phyloP scores from a whole-genome alignment of 2,113 vertebrate species.

The Brachyhypopomus occidentalis region DNA sequence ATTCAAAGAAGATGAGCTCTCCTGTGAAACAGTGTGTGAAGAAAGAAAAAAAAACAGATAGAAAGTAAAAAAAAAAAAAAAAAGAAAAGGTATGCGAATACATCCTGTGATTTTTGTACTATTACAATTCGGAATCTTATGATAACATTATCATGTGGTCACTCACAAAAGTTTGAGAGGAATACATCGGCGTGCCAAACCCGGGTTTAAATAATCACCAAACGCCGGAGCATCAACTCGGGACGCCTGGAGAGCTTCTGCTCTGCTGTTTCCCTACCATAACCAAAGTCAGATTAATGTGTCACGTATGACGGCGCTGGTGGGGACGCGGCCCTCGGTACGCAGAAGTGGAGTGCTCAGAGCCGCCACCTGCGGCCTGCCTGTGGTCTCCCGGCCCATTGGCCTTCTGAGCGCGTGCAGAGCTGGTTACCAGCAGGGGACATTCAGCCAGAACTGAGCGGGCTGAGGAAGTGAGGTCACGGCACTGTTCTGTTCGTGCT shows the following conservation, averaged over 20 bases:
- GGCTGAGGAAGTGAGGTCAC: slow-evolving; percentile 22
- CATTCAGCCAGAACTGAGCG: neutral
- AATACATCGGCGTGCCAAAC: too few species aligned
- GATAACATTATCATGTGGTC: slow-evolving; percentile 15
- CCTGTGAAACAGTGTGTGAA: neutral
- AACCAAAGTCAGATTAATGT: slow-evolving; percentile 10
- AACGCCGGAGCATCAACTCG: neutral
- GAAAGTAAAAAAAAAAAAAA: neutral
- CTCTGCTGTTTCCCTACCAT: neutral
- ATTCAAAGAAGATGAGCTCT: slow-evolving; percentile 11
- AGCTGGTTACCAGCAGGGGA: slow-evolving; percentile 46
- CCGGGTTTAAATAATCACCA: neutral
- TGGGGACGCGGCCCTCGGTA: neutral
- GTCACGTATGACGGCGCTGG: slow-evolving; percentile 32
- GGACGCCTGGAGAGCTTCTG: neutral
- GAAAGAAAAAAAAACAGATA: neutral
- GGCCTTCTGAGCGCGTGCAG: slow-evolving; percentile 24
- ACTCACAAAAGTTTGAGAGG: neutral
- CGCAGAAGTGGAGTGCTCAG: slow-evolving; percentile 30
- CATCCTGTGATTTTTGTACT: slow-evolving; percentile 3
- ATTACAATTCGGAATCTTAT: neutral
- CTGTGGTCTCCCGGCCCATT: slow-evolving; percentile 43
- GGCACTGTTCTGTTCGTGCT: neutral
- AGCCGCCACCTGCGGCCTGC: slow-evolving; percentile 35
- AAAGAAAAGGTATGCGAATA: neutral